Percentiles rank a stretch among this genome's conserved stretches.
phyloP scores from a whole-genome alignment of 2,888 invertebrate species.

The Lagria hirta region DNA sequence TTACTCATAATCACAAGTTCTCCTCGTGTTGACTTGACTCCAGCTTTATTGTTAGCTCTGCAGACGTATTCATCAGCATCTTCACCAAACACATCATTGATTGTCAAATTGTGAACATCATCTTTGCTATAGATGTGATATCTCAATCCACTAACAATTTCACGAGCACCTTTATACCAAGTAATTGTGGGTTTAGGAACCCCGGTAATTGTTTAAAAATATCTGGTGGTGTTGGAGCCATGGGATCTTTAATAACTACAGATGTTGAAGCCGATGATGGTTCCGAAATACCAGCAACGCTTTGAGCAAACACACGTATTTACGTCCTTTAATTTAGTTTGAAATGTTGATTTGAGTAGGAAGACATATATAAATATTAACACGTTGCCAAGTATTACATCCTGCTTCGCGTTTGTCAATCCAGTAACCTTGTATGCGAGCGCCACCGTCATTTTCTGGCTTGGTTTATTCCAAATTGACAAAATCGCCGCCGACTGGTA shows the following conservation, averaged over 20 bases:
- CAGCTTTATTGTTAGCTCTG: conserved; percentile 92
- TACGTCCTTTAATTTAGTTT: conserved; percentile 94
- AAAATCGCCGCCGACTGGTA: conserved; percentile 96
- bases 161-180: conserved; percentile 98
- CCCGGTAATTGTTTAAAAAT: conserved; percentile 85
- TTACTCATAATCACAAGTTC: conserved; percentile 95
- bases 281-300: conserved; percentile 88
- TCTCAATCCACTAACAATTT: conserved; percentile 88
- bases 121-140: conserved; percentile 93
- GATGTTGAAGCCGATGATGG: conserved; percentile 85
- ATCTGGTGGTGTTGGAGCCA: conserved; percentile 86
- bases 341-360: conserved; percentile 90
- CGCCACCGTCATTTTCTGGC: conserved; percentile 92
- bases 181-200: conserved; percentile 85
- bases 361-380: conserved; percentile 76
- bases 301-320: conserved; percentile 96
- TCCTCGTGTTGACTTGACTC: conserved; percentile 93
- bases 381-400: conserved; percentile 86
- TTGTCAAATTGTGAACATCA: conserved; percentile 79
- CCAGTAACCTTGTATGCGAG: conserved; percentile 98
- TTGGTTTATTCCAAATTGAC: conserved; percentile 96
- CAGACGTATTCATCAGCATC: conserved; percentile 99
- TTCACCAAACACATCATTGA: conserved; percentile 94
- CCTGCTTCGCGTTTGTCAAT: conserved; percentile 96
- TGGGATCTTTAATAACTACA: conserved; percentile 90